phyloP scores from a whole-genome alignment of 2,888 invertebrate species.

The Cremastinae sp. region DNA sequence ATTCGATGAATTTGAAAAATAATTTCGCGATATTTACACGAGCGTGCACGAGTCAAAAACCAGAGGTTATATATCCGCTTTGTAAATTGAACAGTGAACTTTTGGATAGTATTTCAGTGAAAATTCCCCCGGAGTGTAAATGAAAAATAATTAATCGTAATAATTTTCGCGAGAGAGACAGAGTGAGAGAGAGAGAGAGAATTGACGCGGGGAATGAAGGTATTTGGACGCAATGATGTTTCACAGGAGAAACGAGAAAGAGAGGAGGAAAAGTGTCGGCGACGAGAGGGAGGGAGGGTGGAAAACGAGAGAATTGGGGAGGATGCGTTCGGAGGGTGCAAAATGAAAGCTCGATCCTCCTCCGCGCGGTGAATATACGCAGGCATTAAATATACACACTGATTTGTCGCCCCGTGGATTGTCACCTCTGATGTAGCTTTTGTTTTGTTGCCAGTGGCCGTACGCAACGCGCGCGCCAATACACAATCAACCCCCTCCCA shows the following conservation, averaged over 20 bases:
- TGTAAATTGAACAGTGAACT: too few relatives aligned
- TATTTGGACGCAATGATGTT: conserved; percentile 35
- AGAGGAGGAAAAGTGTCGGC: too few relatives aligned
- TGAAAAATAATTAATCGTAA: conserved; percentile 66
- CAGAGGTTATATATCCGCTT: too few relatives aligned
- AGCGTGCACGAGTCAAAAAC: too few relatives aligned
- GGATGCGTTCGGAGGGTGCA: conserved; percentile 48
- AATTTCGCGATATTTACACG: conserved; percentile 16
- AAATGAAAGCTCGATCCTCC: conserved; percentile 28
- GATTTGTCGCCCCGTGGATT: conserved; percentile 79
- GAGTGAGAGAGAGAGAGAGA: conserved; percentile 26
- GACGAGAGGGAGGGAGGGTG: conserved; percentile 7
- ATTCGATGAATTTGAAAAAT: not conserved
- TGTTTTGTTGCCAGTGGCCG: conserved; percentile 71
- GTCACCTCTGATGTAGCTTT: conserved; percentile 79
- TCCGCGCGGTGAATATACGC: conserved; percentile 40
- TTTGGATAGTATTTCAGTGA: too few relatives aligned
- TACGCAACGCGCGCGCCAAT: conserved; percentile 50
- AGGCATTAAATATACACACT: conserved; percentile 79
- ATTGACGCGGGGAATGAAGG: not conserved
- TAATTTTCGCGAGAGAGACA: conserved; percentile 66
- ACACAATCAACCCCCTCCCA: conserved; percentile 27
- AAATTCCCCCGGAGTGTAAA: too few relatives aligned
- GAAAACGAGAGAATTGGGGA: not conserved
- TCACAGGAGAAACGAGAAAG: conserved; percentile 30